phyloP scores from a whole-genome alignment of 2,888 invertebrate genomes.

The Lasioglossum malachurum region DNA sequence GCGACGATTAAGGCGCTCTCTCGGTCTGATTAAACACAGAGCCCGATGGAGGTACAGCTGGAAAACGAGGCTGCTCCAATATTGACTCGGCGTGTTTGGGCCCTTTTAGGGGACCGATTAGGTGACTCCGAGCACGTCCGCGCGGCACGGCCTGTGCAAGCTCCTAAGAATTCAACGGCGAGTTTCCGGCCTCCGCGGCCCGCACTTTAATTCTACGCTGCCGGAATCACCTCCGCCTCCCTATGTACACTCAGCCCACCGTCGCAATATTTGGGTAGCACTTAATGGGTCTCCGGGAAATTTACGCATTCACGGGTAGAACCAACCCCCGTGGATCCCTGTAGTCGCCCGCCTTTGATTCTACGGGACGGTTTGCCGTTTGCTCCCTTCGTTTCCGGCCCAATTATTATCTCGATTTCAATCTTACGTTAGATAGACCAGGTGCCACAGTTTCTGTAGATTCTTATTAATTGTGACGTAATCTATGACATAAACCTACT shows the following conservation, averaged over 20 bases:
- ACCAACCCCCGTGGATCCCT: background rate
- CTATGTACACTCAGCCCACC: background rate
- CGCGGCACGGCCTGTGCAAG: conserved; percentile 17
- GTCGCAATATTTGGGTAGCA: conserved; percentile 11
- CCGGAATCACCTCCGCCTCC: background rate
- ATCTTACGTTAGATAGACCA: no score
- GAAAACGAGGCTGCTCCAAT: conserved; percentile 65
- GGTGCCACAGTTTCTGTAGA: no score
- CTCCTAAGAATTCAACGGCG: conserved; percentile 30
- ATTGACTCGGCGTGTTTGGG: conserved; percentile 63
- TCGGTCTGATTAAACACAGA: conserved; percentile 53
- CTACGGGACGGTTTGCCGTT: background rate
- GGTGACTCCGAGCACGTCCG: conserved; percentile 40
- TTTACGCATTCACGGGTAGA: conserved; percentile 18
- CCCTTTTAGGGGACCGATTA: conserved; percentile 66
- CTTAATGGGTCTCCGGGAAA: conserved; percentile 14
- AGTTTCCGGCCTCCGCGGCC: background rate
- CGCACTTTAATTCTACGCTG: conserved; percentile 22
- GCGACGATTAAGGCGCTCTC: conserved; percentile 50
- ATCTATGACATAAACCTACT: no score
- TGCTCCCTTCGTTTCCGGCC: background rate
- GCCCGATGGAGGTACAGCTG: conserved; percentile 34
- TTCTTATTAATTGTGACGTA: no score
- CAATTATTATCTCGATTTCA: background rate
- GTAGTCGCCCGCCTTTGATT: background rate